Evolutionary conservation across 2,797 vertebrate species (phyloP), one percentile per base, ranked within the genome.

Genomic region (Luscinia megarhynchos): DNA sequence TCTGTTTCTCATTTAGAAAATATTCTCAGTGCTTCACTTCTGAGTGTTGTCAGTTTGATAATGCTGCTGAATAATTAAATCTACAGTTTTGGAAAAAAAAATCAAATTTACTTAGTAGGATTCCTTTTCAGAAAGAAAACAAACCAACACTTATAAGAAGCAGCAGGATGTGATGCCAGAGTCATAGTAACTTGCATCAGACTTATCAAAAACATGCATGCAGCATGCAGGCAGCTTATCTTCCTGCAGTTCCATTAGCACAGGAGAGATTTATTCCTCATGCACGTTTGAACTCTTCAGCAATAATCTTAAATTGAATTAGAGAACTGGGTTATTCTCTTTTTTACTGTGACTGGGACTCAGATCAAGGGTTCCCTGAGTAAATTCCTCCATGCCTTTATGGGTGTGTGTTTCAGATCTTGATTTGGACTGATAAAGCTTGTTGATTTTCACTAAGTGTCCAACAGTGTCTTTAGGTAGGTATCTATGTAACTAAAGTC

Each of bases 1-100:
- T 87, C 61, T 88, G 14, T 50, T 86, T 86, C 57, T 90, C 66
- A 89, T 94, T 96, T 77, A 73, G 66, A 78, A 90, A 66, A 67
- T 46, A 63, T 18, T 76, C 48, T 72, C 27, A 46, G 48, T 50
- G 18, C 7, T 93, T 84, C 32, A 14, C 7, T 78, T 94, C 45
- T 89, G 58, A 57, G 50, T 22, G 24, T 17, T 68, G 24, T 72
- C 70, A 85, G 45, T 24, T 82, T 53, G 73, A 82, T 82, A 73
- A 87, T 30, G 53, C 32, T 89, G 88, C 59, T 32, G 32, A 69
- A 84, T 88, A 88, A 82, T 14, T 90, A 32, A 76, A 89, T 92
- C 59, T 84, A 41, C 34, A 82, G 40, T 41, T 79, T 58, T 80
- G 45, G n/a, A 19, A 86, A 86, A 23, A 88, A 87, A 94, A 64